Conservation (phyloP, 64 coral and sea anemone species). For the Montipora cactus region DNA sequence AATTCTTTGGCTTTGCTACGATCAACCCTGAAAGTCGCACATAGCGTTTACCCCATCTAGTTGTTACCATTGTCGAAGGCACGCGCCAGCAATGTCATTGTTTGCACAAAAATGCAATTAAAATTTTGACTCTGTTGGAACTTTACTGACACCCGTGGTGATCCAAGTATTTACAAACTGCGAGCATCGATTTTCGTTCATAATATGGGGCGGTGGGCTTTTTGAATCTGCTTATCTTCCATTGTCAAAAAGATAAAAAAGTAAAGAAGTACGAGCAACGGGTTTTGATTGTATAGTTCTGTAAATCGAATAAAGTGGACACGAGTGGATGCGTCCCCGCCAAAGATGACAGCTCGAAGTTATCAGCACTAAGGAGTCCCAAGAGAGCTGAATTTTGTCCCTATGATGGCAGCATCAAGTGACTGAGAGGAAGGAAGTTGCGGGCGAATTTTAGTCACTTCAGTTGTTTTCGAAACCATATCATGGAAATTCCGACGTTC, state of each 20-base stretch:
- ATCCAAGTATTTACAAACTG: neutral
- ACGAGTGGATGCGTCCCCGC: neutral
- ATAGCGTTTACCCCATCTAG: neutral
- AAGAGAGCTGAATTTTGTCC: neutral
- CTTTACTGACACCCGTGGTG: constrained; percentile 22
- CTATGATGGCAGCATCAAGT: neutral
- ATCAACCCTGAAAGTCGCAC: neutral
- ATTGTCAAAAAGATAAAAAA: neutral
- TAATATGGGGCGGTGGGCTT: neutral
- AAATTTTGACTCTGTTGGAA: constrained; percentile 38
- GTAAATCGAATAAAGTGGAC: neutral
- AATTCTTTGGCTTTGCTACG: neutral
- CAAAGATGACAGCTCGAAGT: neutral
- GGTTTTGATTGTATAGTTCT: neutral
- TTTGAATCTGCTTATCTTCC: neutral
- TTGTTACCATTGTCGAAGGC: constrained; percentile 20
- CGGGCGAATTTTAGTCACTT: neutral
- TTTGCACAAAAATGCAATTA: constrained; percentile 84
- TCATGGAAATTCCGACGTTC: neutral
- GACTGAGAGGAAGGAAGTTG: neutral
- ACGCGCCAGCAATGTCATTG: constrained; percentile 76
- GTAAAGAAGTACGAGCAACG: neutral
- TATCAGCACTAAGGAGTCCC: neutral
- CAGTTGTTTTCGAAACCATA: neutral
- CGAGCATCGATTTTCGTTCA: neutral